Base-by-base conservation (phyloP, 1,140 invertebrate species). In the Pogonomyrmex californicus region DNA sequence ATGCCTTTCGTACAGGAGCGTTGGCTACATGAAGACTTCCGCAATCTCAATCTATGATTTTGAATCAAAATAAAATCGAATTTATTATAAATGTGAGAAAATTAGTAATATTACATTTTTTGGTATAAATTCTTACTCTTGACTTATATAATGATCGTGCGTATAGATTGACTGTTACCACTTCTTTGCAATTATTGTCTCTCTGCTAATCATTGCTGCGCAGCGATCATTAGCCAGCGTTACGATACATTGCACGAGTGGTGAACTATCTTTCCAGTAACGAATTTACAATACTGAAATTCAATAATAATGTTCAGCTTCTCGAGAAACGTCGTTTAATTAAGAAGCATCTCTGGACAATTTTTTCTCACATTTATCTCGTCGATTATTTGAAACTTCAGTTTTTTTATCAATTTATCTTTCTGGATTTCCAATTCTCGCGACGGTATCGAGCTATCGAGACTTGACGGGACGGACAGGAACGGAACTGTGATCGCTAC, bases 151-250 rank as follows among this genome's bases (percentile, higher is more conserved):
- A 65, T 5, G 36, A 41, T 38, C 23, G 23, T 23, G 56, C 56
- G 54, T 6, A 56, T n/a, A n/a, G 36, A 12, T 38, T 10, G 14
- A 62, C 4, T 77, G 7, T 38, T 78, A 51, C 3, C 23, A 68
- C 38, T 17, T 71, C 47, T 10, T 56, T 6, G 56, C 83, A 75
- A 86, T 83, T 70, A 66, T 83, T 51, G 87, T 14, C 51, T 12
- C 54, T 73, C 70, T 44, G 38, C 23, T 86, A 91, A 88, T 90
- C 14, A 60, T 90, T 68, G 86, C 90, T 91, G 90, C 90, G 90
- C 90, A 90, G 90, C 58, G 77, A 76, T 81, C 36, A 79, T 91
- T 88, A 90, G 23, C 9, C 38, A 63, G 58, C 7, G 17, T 7
- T n/a, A 71, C 77, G 23, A 66, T 63, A 73, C 6, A 10, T 89